phyloP scores from a whole-genome alignment of 1,140 invertebrate species.

The Hetaerina americana region DNA sequence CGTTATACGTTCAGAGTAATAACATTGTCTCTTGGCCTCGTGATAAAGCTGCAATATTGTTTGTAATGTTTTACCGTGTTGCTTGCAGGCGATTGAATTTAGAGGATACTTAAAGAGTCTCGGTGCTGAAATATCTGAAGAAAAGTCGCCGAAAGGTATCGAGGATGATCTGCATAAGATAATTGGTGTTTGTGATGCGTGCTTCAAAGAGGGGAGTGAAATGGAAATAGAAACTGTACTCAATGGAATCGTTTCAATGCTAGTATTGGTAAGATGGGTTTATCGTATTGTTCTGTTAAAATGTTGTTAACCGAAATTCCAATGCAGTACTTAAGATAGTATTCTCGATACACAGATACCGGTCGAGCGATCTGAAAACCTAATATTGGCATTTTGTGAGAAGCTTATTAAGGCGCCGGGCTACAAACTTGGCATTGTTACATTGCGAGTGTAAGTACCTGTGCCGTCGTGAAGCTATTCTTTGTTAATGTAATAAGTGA shows the following conservation, averaged over 20 bases:
- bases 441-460: slow-evolving; percentile 74
- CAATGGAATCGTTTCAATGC: slow-evolving; percentile 85
- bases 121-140: slow-evolving; percentile 83
- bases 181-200: slow-evolving; percentile 83
- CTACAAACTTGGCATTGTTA: slow-evolving; percentile 63
- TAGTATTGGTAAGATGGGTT: slow-evolving; percentile 56
- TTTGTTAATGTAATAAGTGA: no score
- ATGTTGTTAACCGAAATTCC: background rate
- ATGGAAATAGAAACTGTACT: slow-evolving; percentile 66
- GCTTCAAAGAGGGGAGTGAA: slow-evolving; percentile 75
- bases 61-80: no score
- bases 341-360: no score
- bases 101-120: slow-evolving; percentile 77
- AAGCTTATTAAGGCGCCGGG: slow-evolving; percentile 84
- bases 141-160: slow-evolving; percentile 77
- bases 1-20: background rate
- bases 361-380: slow-evolving; percentile 73
- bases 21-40: no score
- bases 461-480: no score
- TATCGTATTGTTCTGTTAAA: background rate
- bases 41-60: no score
- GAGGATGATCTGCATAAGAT: slow-evolving; percentile 91
- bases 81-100: slow-evolving; percentile 48
- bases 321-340: no score
- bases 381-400: slow-evolving; percentile 84